Percentiles rank a stretch among this genome's conserved stretches.
Conservation (phyloP, 1,140 invertebrate genomes). For the Penaeus indicus region DNA sequence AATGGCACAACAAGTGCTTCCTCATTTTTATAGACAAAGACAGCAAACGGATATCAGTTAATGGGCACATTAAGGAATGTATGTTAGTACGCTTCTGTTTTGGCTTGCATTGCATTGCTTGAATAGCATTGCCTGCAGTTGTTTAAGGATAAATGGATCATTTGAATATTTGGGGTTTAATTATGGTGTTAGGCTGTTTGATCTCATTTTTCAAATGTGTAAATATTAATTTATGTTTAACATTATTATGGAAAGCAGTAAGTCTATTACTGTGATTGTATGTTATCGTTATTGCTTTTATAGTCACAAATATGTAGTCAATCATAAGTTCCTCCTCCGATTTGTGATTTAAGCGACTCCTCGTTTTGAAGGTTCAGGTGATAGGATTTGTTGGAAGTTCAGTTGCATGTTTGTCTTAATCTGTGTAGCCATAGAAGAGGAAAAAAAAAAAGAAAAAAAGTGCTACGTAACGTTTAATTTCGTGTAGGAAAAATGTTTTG, state of each 20-base stretch:
- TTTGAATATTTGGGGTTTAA: constrained; percentile 34
- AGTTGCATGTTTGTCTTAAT: neutral
- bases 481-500: too few relatives aligned
- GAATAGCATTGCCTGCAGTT: neutral
- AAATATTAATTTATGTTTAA: constrained; percentile 10
- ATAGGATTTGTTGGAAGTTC: neutral
- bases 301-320: constrained; percentile 49
- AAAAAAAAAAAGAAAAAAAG: too few relatives aligned
- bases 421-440: too few relatives aligned
- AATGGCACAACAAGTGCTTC: too few relatives aligned
- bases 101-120: neutral
- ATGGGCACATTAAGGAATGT: neutral
- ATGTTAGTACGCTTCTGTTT: constrained; percentile 6
- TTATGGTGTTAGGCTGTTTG: constrained; percentile 34
- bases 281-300: constrained; percentile 19
- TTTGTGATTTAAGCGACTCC: constrained; percentile 25
- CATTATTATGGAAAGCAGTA: constrained; percentile 21
- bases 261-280: neutral
- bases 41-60: neutral
- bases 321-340: constrained; percentile 34
- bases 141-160: neutral
- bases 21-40: too few relatives aligned
- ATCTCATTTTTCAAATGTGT: constrained; percentile 37
- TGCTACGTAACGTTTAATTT: too few relatives aligned
- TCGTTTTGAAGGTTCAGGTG: neutral